Conservation (phyloP, 1,140 invertebrate species). For the Neocloeon triangulifer region DNA sequence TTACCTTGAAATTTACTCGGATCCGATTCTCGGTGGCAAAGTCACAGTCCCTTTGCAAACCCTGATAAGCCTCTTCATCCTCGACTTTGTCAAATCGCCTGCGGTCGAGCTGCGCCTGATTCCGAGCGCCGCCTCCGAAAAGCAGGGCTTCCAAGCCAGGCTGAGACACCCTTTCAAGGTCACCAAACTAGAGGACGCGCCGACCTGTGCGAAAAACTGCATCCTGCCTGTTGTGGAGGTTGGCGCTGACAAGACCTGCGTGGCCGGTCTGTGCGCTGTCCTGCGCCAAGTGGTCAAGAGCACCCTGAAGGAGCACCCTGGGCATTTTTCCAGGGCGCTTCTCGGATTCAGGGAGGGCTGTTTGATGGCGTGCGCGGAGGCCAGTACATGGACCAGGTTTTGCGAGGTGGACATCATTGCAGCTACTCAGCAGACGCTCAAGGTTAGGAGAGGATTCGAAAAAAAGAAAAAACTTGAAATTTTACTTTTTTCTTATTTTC, state of each 20-base stretch:
- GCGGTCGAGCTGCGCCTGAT: slow-evolving; percentile 14
- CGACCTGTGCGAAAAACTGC: slow-evolving; percentile 19
- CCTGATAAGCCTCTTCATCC: slow-evolving; percentile 15
- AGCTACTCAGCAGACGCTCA: too few species aligned
- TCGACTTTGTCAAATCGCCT: slow-evolving; percentile 18
- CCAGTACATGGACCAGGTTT: slow-evolving; percentile 76
- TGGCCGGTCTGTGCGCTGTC: slow-evolving; percentile 43
- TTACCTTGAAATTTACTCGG: slow-evolving; percentile 17
- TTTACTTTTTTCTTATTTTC: too few species aligned
- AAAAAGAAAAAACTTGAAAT: too few species aligned
- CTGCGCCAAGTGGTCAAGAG: slow-evolving; percentile 36
- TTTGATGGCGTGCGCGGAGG: slow-evolving; percentile 57
- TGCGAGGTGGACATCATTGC: slow-evolving; percentile 57
- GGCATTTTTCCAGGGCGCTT: slow-evolving; percentile 6
- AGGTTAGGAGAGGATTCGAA: too few species aligned
- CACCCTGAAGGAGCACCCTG: slow-evolving; percentile 8
- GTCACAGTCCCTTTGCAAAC: slow-evolving; percentile 20
- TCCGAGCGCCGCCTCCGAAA: slow-evolving; percentile 7
- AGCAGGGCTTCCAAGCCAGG: slow-evolving; percentile 1
- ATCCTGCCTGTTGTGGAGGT: slow-evolving; percentile 28
- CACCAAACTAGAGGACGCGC: slow-evolving; percentile 13
- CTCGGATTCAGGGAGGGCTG: slow-evolving; percentile 58
- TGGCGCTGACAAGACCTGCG: slow-evolving; percentile 25
- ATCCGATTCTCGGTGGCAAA: slow-evolving; percentile 9
- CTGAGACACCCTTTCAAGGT: background rate